Evolutionary conservation across 2,113 vertebrate species (phyloP), one percentile per base, ranked within the genome.

Genomic region (Daphoenositta chrysoptera): DNA sequence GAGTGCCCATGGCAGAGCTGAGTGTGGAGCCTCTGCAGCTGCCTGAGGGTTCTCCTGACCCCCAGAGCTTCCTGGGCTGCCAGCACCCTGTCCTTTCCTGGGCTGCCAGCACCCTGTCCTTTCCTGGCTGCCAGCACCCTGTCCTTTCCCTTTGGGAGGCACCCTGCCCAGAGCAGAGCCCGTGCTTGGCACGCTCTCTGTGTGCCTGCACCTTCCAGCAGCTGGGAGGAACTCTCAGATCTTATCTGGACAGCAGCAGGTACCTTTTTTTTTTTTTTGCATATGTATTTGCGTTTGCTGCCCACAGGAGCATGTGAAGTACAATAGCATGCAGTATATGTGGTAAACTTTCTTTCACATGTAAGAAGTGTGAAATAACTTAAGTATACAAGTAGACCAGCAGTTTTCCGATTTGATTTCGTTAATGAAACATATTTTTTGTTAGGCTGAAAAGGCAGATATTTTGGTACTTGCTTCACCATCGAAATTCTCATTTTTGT

Each of bases 1-100:
- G 2, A 11, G 20, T 8, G 20, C 50, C 40, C 0, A 0, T 13
- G 30, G 35, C 17, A 2, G 47, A 58, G 18, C 63, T 30, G 30
- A 35, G 28, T 7, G 6, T 40, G 18, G 53, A 39, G 15, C 35
- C 1, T 33, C 39, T 51, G 37, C 48, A 60, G 39, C 40, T 27
- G 27, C 19, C 7, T 7, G 19, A 27, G 1, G 51, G 39, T 44
- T 77, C 57, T 57, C 12, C 31, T 66, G 65, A 83, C 9, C 11
- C 10, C 37, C 39, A 51, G 35, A n/a, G 37, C 33, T 22, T n/a
- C n/a, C n/a, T n/a, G n/a, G 51, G 24, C 35, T 72, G 44, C 30
- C 37, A 51, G 30, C 8, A 0, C 16, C 24, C 24, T 33, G 39
- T 58, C 57, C 44, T 63, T 82, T 70, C 53, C 1, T 30, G 20